A percentile compares a stretch with the other conserved stretches of the same genome.
phyloP scores from a whole-genome alignment of 1,140 invertebrate genomes.

The Heterodera schachtii region DNA sequence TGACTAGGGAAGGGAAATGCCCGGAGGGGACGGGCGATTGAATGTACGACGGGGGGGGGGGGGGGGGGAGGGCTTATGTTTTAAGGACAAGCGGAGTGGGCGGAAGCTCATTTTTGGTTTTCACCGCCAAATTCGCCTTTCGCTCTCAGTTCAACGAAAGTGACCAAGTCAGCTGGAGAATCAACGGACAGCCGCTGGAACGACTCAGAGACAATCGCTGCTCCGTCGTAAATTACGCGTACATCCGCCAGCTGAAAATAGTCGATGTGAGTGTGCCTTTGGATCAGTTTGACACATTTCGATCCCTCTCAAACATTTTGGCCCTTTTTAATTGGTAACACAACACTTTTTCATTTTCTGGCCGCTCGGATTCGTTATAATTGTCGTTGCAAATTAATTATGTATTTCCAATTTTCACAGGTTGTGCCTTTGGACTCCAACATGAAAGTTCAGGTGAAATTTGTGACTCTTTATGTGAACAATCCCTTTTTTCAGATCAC shows the following conservation, averaged over 20 bases:
- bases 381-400: not conserved
- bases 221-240: constrained; percentile 39
- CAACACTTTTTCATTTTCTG: too few relatives aligned
- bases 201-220: constrained; percentile 39
- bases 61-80: too few relatives aligned
- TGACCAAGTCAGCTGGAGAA: constrained; percentile 55
- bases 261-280: constrained; percentile 37
- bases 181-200: constrained; percentile 53
- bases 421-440: not conserved
- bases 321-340: not conserved
- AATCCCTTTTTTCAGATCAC: not conserved
- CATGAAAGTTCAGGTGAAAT: not conserved
- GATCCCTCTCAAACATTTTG: not conserved
- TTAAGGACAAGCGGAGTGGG: not conserved
- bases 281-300: too few relatives aligned
- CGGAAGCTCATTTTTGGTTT: not conserved
- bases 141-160: constrained; percentile 49
- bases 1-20: too few relatives aligned
- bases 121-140: not conserved
- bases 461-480: not conserved
- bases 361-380: too few relatives aligned
- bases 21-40: too few relatives aligned
- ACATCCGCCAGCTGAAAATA: constrained; percentile 54
- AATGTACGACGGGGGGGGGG: not conserved
- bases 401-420: constrained; percentile 6